Percentiles rank a stretch among this genome's conserved stretches.
These are phyloP conservation scores for Synchiropus splendidus DNA, from an alignment of 2,113 vertebrate species.

Conservation along the genomic window DNA sequence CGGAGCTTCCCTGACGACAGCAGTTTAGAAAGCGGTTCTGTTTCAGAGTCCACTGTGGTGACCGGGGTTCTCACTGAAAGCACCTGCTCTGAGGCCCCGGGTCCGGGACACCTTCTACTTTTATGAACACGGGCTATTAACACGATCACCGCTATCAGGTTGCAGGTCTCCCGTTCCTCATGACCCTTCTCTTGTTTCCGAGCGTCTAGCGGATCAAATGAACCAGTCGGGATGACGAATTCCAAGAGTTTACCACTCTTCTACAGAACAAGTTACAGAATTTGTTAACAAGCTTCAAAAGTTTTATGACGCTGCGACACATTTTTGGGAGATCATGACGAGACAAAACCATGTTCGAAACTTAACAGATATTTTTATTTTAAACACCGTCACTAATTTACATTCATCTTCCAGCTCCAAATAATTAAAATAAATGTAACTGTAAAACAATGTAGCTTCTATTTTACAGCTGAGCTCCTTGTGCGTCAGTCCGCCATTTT, in stretches of 20 bases:
- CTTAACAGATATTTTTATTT: no score
- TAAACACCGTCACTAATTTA: no score
- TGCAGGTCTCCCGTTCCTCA: conserved; percentile 51
- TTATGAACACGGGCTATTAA: conserved; percentile 60
- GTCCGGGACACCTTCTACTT: conserved; percentile 50
- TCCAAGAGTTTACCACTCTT: conserved; percentile 32
- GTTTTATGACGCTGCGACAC: no score
- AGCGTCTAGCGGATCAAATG: conserved; percentile 57
- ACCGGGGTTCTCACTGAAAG: conserved; percentile 44
- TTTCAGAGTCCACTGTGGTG: conserved; percentile 46
- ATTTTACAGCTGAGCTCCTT: no score
- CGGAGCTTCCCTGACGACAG: conserved; percentile 32
- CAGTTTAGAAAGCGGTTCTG: conserved; percentile 41
- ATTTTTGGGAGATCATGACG: no score
- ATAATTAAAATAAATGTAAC: no score
- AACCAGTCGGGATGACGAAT: conserved; percentile 45
- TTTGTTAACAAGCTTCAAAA: conserved; percentile 17
- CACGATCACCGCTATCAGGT: conserved; percentile 58
- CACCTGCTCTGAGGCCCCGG: conserved; percentile 60
- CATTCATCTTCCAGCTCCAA: no score
- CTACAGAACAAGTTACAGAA: conserved; percentile 26
- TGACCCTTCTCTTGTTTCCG: conserved; percentile 43
- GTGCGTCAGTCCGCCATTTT: no score
- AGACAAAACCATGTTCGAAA: no score
- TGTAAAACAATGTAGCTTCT: no score